Conservation (phyloP, 64 coral and sea anemone species). For the Pocillopora verrucosa region DNA sequence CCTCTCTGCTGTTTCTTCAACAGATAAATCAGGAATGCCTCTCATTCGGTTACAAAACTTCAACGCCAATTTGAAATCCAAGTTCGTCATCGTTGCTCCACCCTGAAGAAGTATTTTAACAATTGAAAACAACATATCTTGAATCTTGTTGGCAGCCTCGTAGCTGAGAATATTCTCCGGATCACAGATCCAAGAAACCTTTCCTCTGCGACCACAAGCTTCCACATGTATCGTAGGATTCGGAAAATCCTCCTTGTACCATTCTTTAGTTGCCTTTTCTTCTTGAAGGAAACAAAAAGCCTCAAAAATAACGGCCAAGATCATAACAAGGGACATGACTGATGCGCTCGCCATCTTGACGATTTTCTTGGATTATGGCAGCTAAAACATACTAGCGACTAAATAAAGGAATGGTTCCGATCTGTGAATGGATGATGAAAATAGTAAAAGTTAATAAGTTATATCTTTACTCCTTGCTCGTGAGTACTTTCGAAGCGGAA, state of each 20-base stretch:
- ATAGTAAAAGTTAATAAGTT: too few relatives aligned
- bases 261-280: slow-evolving; percentile 16
- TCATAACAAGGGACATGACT: background rate
- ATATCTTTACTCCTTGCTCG: too few relatives aligned
- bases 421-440: too few relatives aligned
- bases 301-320: background rate
- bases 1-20: slow-evolving; percentile 32
- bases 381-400: too few relatives aligned
- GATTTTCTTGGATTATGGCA: background rate
- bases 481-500: too few relatives aligned
- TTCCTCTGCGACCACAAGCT: slow-evolving; percentile 71
- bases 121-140: slow-evolving; percentile 56
- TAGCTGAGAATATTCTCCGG: slow-evolving; percentile 65
- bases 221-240: slow-evolving; percentile 73
- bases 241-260: slow-evolving; percentile 76
- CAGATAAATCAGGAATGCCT: background rate
- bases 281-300: background rate
- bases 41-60: slow-evolving; percentile 67
- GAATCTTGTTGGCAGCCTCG: slow-evolving; percentile 68
- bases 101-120: slow-evolving; percentile 67
- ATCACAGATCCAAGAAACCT: slow-evolving; percentile 84
- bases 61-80: slow-evolving; percentile 83
- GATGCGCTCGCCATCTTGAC: background rate
- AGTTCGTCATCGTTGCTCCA: slow-evolving; percentile 37
- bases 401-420: too few relatives aligned